Percentiles rank a stretch among this genome's conserved stretches.
Evolutionary conservation across 2,113 vertebrate genomes (phyloP).

Genomic region (Ellobius talpinus): DNA sequence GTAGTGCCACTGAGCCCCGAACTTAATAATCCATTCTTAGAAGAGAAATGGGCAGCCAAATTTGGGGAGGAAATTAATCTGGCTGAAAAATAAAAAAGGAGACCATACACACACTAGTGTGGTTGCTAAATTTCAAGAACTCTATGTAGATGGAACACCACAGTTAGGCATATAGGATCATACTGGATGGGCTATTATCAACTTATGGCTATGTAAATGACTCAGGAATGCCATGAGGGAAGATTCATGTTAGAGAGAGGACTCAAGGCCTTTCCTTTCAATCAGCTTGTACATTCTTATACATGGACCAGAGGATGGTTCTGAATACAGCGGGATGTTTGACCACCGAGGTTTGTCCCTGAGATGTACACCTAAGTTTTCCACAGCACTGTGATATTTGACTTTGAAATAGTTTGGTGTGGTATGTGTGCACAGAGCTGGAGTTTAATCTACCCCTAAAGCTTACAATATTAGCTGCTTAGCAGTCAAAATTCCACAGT

Average conservation of each 20-base stretch:
- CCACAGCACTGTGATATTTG: background rate
- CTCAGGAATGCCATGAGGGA: background rate
- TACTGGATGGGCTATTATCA: background rate
- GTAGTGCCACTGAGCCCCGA: background rate
- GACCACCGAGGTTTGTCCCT: background rate
- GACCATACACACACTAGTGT: too few relatives aligned
- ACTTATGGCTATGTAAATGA: background rate
- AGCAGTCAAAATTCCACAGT: slow-evolving; percentile 18
- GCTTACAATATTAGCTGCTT: background rate
- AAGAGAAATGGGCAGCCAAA: background rate
- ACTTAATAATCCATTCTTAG: background rate
- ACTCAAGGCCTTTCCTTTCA: background rate
- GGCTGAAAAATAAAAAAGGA: background rate
- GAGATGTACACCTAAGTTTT: background rate
- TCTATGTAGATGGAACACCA: background rate
- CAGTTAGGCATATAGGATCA: background rate
- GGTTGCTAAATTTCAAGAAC: background rate
- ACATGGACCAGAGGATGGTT: background rate
- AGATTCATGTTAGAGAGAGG: background rate
- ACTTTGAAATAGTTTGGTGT: slow-evolving; percentile 46
- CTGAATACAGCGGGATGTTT: background rate
- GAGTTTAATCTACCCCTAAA: slow-evolving; percentile 10
- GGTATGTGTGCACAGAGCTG: background rate
- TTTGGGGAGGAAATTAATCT: slow-evolving; percentile 20
- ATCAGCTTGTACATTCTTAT: background rate